A percentile compares a stretch with the other conserved stretches of the same genome.
These are phyloP conservation scores for Bungarus multicinctus DNA, from an alignment of 2,113 vertebrate species.

Conservation along the genomic window DNA sequence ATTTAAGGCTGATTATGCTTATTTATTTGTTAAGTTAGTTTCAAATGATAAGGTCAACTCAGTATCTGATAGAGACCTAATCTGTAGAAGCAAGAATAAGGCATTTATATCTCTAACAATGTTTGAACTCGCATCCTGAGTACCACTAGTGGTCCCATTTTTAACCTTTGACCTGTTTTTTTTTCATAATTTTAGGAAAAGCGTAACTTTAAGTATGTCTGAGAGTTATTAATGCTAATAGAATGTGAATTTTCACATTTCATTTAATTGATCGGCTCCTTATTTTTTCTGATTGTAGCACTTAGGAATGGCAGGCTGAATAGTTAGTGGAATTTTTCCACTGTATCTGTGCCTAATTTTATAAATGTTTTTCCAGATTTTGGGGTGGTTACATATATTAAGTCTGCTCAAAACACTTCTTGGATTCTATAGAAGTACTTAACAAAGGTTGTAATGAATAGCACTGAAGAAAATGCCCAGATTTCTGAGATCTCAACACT, in stretches of 20 bases:
- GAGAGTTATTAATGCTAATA: slow-evolving; percentile 2
- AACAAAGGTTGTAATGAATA: slow-evolving; percentile 23
- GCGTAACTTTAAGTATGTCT: not conserved
- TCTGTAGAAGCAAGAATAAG: not conserved
- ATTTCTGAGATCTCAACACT: slow-evolving; percentile 45
- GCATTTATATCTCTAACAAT: not conserved
- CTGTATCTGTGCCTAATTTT: not conserved
- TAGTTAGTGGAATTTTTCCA: not conserved
- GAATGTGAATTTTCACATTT: slow-evolving; percentile 13
- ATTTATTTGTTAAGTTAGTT: not conserved
- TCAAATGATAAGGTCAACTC: not conserved
- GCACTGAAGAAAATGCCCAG: slow-evolving; percentile 34
- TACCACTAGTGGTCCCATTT: not conserved
- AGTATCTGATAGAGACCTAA: not conserved
- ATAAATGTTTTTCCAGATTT: not conserved
- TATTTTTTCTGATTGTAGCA: not conserved
- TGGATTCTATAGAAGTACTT: slow-evolving; percentile 6
- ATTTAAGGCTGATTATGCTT: not conserved
- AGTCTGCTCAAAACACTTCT: slow-evolving; percentile 12
- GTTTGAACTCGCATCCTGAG: not conserved
- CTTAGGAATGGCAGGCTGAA: not conserved
- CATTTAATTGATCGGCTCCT: not conserved
- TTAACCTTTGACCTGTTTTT: not conserved
- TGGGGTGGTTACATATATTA: not conserved
- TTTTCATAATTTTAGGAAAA: not conserved